A percentile compares a stretch with the other conserved stretches of the same genome.
These are phyloP conservation scores for Sepiola atlantica DNA, from an alignment of 2,888 invertebrate species.

Conservation along the genomic window DNA sequence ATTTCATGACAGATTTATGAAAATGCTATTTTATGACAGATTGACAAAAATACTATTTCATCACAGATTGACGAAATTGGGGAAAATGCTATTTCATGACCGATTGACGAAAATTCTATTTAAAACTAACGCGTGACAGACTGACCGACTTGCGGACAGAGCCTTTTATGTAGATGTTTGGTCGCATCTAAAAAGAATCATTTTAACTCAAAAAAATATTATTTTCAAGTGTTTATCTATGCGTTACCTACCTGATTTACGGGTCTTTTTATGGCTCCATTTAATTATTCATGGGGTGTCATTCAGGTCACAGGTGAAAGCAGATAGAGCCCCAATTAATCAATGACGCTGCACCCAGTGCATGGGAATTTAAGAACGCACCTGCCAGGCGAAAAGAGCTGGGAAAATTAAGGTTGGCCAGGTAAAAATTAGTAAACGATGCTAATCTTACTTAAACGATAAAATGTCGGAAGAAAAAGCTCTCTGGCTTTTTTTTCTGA, in stretches of 20 bases:
- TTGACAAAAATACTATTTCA: no score
- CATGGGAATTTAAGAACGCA: not conserved
- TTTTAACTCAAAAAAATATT: no score
- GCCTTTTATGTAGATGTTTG: no score
- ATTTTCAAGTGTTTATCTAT: no score
- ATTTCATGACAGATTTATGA: no score
- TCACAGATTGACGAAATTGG: no score
- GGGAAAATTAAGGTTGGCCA: not conserved
- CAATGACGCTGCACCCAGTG: not conserved
- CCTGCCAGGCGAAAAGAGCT: not conserved
- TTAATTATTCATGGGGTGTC: not conserved
- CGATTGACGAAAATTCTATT: no score
- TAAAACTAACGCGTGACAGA: no score
- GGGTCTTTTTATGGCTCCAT: not conserved
- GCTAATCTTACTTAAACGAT: not conserved
- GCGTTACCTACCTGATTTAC: not conserved
- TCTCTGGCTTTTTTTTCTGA: not conserved
- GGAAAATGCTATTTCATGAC: no score
- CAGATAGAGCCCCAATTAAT: not conserved
- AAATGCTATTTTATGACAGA: no score
- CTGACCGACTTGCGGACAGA: no score
- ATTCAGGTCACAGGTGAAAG: not conserved
- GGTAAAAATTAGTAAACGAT: slow-evolving; percentile 9
- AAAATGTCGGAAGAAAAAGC: not conserved
- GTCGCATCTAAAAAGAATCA: no score